Evolutionary conservation across 2,888 invertebrate species (phyloP), one percentile per base, ranked within the genome.

Genomic region (Eupithecia inturbata): DNA sequence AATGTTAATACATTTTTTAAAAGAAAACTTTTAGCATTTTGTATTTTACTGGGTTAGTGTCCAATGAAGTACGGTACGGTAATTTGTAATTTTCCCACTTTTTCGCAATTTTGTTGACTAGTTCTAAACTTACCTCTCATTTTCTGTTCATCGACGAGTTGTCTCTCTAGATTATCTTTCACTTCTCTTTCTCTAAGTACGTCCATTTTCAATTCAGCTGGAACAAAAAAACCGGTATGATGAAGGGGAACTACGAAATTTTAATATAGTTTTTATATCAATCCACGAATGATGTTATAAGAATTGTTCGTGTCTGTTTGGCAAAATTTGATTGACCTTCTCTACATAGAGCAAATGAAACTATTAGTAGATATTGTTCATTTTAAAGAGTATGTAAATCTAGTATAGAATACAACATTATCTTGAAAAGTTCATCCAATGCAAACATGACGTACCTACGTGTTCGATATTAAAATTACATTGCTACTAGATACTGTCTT

Each of bases 171-270:
- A 87, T 97, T 98, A 94, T 98, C 98, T 95, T 98, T 97, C 77
- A 98, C 97, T 95, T 99, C 99, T 86, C 98, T 95, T 94, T 99
- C 99, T 86, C 98, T 96, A 81, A 98, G 95, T 78, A 99, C 97
- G 93, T 99, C 99, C 98, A 98, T 98, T 95, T 98, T 98, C 83
- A 99, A 95, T 95, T 99, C 99, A 89, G 98, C 99, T 99, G 96
- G 72, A 96, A 96, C 89, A 73, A 73, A 39, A 68, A 62, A 31
- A 64, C 22, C 10, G 22, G 26, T 64, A 36, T 33, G 5, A 64
- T 22, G 5, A 33, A 26, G 4, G 14, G 26, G 57, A 12, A 57
- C 49, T 22, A 53, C 9, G n/a, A n/a, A n/a, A 9, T 49, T 22
- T 22, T 10, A 53, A 10, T 53, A n/a, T 45, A 49, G 4, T 14